Evolutionary conservation across 2,113 vertebrate genomes (phyloP).

Genomic region (Alosa alosa): DNA sequence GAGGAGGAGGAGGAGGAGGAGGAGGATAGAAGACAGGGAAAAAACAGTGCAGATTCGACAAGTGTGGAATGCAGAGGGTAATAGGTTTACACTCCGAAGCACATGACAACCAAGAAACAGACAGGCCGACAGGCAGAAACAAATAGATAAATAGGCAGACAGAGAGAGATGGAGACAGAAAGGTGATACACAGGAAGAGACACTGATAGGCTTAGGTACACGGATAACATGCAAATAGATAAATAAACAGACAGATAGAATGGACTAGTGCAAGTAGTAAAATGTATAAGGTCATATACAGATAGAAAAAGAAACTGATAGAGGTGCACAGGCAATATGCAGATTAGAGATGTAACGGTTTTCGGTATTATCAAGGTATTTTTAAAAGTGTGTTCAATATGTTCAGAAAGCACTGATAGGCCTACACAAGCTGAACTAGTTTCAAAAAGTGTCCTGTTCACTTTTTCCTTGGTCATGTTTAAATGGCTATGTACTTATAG

Average conservation of each 20-base stretch:
- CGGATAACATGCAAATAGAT: neutral
- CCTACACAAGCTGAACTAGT: too few species aligned
- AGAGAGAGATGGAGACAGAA: neutral
- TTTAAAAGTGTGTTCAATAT: too few species aligned
- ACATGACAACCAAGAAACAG: neutral
- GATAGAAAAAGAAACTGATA: too few species aligned
- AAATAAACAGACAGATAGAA: neutral
- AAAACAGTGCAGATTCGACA: neutral
- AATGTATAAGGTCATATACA: too few species aligned
- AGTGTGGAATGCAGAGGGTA: neutral
- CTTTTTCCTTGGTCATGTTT: too few species aligned
- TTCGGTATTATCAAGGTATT: too few species aligned
- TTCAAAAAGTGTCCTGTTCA: too few species aligned
- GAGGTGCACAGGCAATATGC: too few species aligned
- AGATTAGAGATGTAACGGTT: too few species aligned
- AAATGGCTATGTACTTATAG: too few species aligned
- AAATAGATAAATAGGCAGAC: neutral
- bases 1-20: neutral
- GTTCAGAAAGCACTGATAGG: too few species aligned
- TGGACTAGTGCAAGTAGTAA: too few species aligned
- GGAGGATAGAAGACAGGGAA: neutral
- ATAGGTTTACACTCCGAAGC: neutral
- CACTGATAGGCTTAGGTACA: neutral
- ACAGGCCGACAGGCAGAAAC: neutral
- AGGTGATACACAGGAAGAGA: neutral